These are phyloP conservation scores for Tenthredo scrophulariae DNA, from an alignment of 2,888 invertebrate species.

Conservation along the genomic window DNA sequence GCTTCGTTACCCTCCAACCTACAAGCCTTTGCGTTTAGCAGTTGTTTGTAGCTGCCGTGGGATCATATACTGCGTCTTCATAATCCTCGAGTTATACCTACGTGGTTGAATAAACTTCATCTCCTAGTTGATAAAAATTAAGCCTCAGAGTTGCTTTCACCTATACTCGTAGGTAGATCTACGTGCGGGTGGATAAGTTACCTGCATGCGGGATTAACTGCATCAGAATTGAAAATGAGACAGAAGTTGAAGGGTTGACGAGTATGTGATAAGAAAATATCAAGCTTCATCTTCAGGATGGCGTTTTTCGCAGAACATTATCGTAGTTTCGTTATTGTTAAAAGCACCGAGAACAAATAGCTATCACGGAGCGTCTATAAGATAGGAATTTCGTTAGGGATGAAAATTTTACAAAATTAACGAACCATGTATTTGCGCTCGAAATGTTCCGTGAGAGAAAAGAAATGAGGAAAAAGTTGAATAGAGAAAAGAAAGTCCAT, in stretches of 20 bases:
- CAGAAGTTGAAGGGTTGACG: background rate
- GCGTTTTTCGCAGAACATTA: background rate
- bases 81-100: constrained; percentile 13
- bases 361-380: too few species aligned
- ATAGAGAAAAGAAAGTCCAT: background rate
- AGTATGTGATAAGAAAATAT: background rate
- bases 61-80: constrained; percentile 50
- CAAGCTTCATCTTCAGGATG: background rate
- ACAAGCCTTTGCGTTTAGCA: constrained; percentile 77
- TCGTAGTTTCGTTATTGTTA: background rate
- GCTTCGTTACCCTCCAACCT: constrained; percentile 73
- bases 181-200: background rate
- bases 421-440: background rate
- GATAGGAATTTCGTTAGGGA: background rate
- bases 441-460: background rate
- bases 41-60: constrained; percentile 65
- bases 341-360: background rate
- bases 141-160: background rate
- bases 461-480: background rate
- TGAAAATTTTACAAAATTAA: constrained; percentile 12
- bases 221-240: background rate
- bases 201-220: background rate
- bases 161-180: background rate
- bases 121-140: constrained; percentile 21
- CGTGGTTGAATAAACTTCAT: background rate